A percentile compares a stretch with the other conserved stretches of the same genome.
These are phyloP conservation scores for Candidula unifasciata DNA, from an alignment of 2,888 invertebrate genomes.

Conservation along the genomic window DNA sequence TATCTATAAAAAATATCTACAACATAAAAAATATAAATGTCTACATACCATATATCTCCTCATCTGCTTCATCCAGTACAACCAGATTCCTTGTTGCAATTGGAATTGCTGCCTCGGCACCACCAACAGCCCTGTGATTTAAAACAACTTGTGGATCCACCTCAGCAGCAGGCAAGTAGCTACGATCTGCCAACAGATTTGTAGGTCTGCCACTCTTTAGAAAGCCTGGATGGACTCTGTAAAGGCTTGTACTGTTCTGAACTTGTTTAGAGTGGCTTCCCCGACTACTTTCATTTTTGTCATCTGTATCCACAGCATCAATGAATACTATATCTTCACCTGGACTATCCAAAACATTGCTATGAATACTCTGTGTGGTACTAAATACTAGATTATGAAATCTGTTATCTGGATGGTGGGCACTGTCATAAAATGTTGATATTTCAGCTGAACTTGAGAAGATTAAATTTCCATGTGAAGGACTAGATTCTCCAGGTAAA, in stretches of 20 bases:
- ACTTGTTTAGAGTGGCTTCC: neutral
- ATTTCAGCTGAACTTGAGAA: neutral
- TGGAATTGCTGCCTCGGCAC: neutral
- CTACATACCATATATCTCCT: neutral
- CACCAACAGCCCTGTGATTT: too few species aligned
- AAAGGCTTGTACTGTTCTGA: neutral
- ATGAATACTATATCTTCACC: conserved; percentile 53
- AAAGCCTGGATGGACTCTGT: neutral
- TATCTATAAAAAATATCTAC: neutral
- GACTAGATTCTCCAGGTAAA: neutral
- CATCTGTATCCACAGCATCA: conserved; percentile 33
- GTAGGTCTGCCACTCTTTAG: neutral
- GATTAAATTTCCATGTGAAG: neutral
- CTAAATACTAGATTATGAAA: neutral
- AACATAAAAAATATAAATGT: neutral
- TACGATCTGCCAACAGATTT: neutral
- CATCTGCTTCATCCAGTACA: neutral
- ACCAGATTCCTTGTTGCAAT: neutral
- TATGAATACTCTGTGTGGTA: conserved; percentile 4
- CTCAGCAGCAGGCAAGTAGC: neutral
- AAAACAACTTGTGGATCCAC: neutral
- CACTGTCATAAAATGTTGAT: neutral
- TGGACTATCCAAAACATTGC: conserved; percentile 51
- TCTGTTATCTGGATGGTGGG: neutral
- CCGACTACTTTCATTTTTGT: neutral